phyloP scores from a whole-genome alignment of 2,113 vertebrate genomes.

The Phyllostomus discolor region DNA sequence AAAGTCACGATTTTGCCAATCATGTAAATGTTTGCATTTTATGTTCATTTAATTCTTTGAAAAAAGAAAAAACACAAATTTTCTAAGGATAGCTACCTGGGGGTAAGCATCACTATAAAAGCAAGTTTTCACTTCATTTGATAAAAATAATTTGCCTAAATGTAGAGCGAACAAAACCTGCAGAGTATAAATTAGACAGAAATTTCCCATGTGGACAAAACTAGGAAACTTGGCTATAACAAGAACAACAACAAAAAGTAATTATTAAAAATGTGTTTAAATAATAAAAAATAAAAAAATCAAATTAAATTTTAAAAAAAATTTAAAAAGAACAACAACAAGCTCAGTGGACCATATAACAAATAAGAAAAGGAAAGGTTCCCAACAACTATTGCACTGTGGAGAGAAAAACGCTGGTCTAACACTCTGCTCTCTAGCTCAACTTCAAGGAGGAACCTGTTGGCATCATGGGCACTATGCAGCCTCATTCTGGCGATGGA shows the following conservation, averaged over 20 bases:
- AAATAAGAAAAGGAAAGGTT: not conserved
- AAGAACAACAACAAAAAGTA: not conserved
- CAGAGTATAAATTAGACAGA: not conserved
- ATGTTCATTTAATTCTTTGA: constrained; percentile 20
- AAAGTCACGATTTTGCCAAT: not conserved
- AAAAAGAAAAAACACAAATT: not conserved
- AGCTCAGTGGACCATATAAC: not conserved
- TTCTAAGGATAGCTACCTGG: not conserved
- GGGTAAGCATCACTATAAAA: not conserved
- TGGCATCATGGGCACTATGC: too few relatives aligned
- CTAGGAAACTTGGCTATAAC: not conserved
- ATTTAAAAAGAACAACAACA: not conserved
- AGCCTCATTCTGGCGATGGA: accelerated
- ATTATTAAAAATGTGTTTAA: too few relatives aligned
- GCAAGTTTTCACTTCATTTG: not conserved
- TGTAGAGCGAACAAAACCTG: not conserved
- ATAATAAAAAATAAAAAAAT: too few relatives aligned
- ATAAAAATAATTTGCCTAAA: not conserved
- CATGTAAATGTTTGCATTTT: not conserved
- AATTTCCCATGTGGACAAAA: not conserved
- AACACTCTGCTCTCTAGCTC: not conserved
- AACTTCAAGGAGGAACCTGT: not conserved
- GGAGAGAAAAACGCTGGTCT: not conserved
- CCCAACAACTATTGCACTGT: not conserved
- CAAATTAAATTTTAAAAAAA: too few relatives aligned